Percentiles rank a stretch among this genome's conserved stretches.
These are phyloP conservation scores for Lepeophtheirus salmonis DNA, from an alignment of 1,140 invertebrate species.

Conservation along the genomic window DNA sequence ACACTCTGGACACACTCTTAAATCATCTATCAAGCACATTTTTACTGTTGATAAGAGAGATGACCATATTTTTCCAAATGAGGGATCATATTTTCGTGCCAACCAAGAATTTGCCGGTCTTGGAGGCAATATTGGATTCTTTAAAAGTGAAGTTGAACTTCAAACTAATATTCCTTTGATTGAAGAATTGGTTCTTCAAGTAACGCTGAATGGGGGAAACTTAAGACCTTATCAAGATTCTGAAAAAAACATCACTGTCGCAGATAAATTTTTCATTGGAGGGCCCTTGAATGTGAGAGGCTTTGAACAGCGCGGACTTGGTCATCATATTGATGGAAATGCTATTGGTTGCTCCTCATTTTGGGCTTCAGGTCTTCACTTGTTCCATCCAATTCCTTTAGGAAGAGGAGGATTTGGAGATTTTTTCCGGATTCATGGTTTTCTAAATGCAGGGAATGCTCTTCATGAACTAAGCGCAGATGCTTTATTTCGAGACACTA, in stretches of 20 bases:
- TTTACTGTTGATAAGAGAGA: slow-evolving; percentile 55
- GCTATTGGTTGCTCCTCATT: slow-evolving; percentile 35
- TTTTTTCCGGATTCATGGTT: slow-evolving; percentile 57
- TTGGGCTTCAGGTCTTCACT: slow-evolving; percentile 56
- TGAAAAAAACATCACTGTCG: slow-evolving; percentile 41
- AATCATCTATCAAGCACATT: slow-evolving; percentile 59
- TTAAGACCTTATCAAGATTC: slow-evolving; percentile 37
- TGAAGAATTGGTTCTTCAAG: slow-evolving; percentile 38
- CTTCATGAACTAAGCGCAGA: slow-evolving; percentile 24
- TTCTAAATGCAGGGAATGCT: slow-evolving; percentile 64
- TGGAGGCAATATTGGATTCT: slow-evolving; percentile 63
- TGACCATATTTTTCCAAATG: slow-evolving; percentile 49
- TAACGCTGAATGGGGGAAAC: slow-evolving; percentile 45
- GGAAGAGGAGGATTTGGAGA: slow-evolving; percentile 52
- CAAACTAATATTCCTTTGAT: slow-evolving; percentile 30
- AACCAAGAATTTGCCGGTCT: slow-evolving; percentile 57
- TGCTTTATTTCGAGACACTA: slow-evolving; percentile 21
- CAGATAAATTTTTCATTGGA: slow-evolving; percentile 64
- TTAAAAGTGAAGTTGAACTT: slow-evolving; percentile 56
- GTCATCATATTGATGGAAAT: slow-evolving; percentile 45
- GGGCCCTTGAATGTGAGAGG: slow-evolving; percentile 63
- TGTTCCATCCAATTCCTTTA: slow-evolving; percentile 68
- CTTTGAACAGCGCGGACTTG: slow-evolving; percentile 57
- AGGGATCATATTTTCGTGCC: slow-evolving; percentile 42
- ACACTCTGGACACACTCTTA: slow-evolving; percentile 60